A percentile compares a stretch with the other conserved stretches of the same genome.
Conservation (phyloP, 2,113 vertebrate species). For the Nesogale talazaci region DNA sequence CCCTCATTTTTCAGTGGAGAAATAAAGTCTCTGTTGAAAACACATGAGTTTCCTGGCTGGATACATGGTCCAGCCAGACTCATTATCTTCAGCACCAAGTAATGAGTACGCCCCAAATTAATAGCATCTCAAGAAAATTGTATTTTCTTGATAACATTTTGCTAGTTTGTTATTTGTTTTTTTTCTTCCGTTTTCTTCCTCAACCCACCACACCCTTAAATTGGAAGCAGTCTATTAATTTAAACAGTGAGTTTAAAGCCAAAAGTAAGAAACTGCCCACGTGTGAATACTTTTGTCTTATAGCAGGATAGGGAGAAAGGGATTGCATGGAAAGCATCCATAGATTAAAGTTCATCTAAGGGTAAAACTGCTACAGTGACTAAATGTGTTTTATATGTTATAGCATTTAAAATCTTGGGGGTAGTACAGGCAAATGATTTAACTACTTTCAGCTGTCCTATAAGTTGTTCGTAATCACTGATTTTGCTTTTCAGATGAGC, state of each 20-base stretch:
- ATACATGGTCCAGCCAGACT: not conserved
- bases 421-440: slow-evolving; percentile 85
- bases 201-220: not conserved
- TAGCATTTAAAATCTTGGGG: slow-evolving; percentile 81
- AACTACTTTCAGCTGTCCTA: slow-evolving; percentile 89
- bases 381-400: slow-evolving; percentile 81
- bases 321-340: slow-evolving; percentile 57
- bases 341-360: slow-evolving; percentile 62
- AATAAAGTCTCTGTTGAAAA: not conserved
- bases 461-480: slow-evolving; percentile 87
- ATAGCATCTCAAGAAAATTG: too few species aligned
- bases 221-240: slow-evolving; percentile 50
- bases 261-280: slow-evolving; percentile 51
- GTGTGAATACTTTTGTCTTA: slow-evolving; percentile 66
- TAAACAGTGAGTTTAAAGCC: slow-evolving; percentile 56
- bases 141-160: too few species aligned
- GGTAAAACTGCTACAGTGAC: slow-evolving; percentile 79
- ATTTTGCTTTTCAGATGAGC: slow-evolving; percentile 86
- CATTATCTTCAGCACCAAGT: not conserved
- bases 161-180: too few species aligned
- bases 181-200: too few species aligned
- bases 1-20: not conserved
- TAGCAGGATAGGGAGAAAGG: slow-evolving; percentile 59
- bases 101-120: too few species aligned
- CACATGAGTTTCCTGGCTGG: not conserved